Conservation (phyloP, 2,113 vertebrate species). For the Austrofundulus limnaeus region DNA sequence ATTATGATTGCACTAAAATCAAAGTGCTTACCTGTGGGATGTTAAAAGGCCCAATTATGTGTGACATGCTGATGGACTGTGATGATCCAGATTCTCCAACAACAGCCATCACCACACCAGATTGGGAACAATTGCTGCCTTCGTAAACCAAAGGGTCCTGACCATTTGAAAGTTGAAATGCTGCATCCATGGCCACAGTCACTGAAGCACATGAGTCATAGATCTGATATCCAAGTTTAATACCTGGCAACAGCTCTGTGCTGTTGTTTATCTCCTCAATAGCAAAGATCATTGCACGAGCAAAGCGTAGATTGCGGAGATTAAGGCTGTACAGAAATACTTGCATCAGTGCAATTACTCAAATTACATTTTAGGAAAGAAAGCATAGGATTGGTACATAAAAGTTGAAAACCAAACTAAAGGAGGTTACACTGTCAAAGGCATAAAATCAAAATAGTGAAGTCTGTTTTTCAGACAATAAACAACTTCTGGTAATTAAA, state of each 20-base stretch:
- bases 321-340: constrained; percentile 58
- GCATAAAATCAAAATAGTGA: too few species aligned
- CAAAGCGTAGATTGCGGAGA: constrained; percentile 69
- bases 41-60: constrained; percentile 4
- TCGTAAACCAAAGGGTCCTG: constrained; percentile 28
- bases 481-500: too few species aligned
- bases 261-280: constrained; percentile 77
- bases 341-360: background rate
- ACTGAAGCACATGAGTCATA: constrained; percentile 70
- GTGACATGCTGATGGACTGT: constrained; percentile 1
- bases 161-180: constrained; percentile 2
- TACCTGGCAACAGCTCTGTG: constrained; percentile 62
- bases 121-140: constrained; percentile 36
- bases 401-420: too few species aligned
- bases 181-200: constrained; percentile 14
- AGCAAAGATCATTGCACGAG: constrained; percentile 71
- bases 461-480: too few species aligned
- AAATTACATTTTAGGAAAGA: background rate
- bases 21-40: constrained; percentile 73
- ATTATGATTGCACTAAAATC: background rate
- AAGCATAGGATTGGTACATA: too few species aligned
- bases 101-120: constrained; percentile 21
- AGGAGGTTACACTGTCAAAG: too few species aligned
- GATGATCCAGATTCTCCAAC: constrained; percentile 13
- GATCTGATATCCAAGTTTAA: constrained; percentile 72